Percentiles rank a stretch among this genome's conserved stretches.
Conservation (phyloP, 2,797 vertebrate species). For the Myotis myotis region DNA sequence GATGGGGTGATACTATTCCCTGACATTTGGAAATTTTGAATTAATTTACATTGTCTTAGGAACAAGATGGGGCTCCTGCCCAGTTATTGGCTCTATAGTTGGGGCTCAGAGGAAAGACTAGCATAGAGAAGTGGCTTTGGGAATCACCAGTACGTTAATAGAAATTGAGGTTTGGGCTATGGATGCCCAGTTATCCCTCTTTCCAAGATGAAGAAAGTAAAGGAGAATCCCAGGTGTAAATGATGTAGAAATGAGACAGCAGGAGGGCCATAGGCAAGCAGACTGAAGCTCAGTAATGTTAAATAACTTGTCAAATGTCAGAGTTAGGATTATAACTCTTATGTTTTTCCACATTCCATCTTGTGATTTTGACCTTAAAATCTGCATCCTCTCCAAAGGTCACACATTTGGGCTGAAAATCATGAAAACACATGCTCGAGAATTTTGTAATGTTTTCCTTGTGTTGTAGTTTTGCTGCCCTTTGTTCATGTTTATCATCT, state of each 20-base stretch:
- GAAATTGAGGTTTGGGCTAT: neutral
- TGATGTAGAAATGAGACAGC: neutral
- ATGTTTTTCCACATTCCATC: slow-evolving; percentile 27
- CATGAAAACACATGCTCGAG: slow-evolving; percentile 37
- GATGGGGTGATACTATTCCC: no score
- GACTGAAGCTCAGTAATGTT: neutral
- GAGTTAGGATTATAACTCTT: slow-evolving; percentile 39
- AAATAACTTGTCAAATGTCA: slow-evolving; percentile 34
- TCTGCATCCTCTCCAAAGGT: neutral
- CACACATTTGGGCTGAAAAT: slow-evolving; percentile 50
- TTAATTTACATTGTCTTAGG: slow-evolving; percentile 26
- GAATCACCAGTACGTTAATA: neutral
- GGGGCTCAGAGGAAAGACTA: neutral
- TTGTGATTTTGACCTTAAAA: slow-evolving; percentile 55
- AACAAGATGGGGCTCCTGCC: neutral
- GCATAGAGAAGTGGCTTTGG: neutral
- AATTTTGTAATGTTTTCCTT: slow-evolving; percentile 58
- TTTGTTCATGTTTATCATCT: slow-evolving; percentile 36
- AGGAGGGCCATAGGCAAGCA: neutral
- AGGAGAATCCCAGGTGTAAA: neutral
- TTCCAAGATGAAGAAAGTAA: slow-evolving; percentile 8
- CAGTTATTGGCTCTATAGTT: neutral
- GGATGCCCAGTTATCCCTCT: neutral
- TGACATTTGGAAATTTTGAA: neutral
- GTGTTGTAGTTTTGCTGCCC: neutral